Evolutionary conservation across 1,140 invertebrate species (phyloP), one percentile per base, ranked within the genome.

Genomic region (Heliconius congener): DNA sequence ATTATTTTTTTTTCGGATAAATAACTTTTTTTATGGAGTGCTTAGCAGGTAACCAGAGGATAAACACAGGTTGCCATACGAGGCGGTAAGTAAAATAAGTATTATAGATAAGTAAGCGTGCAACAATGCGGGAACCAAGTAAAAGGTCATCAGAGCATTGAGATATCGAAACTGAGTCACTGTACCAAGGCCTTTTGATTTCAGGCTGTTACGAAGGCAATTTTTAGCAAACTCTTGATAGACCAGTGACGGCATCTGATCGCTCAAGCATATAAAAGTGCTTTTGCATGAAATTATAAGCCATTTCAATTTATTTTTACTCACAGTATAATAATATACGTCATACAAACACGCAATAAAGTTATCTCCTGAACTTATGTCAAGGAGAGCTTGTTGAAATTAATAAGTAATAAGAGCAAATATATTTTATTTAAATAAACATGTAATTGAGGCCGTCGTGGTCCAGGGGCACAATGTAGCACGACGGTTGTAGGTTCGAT

Each of bases 121-220:
- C 86, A 88, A 87, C 85, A 87, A 89, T 88, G 82, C 86, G 85
- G 83, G 84, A 87, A 88, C 88, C 86, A 84, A 46, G 88, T 86
- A 89, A 93, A 91, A 93, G 92, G 90, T 92, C 90, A 92, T 88
- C 85, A 89, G 86, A 91, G 89, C 88, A 89, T 81, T 87, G 79
- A 89, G 87, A 88, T 91, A 93, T 92, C 88, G 90, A 90, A 93
- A 92, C 92, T 92, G 88, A 93, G 92, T 93, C 89, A 93, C 88
- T 93, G 86, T 92, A 91, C 82, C 92, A 93, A 93, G 92, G 91
- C 83, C 88, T 89, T 85, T 60, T 70, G 85, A 86, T 92, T 93
- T 92, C 88, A 91, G 88, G 83, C 88, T 84, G 76, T 86, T 83
- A 83, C 74, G 50, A 83, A 74, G 73, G 83, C 77, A 82, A 81